Evolutionary conservation across 2,888 invertebrate species (phyloP).

Genomic region (Autographa gamma): DNA sequence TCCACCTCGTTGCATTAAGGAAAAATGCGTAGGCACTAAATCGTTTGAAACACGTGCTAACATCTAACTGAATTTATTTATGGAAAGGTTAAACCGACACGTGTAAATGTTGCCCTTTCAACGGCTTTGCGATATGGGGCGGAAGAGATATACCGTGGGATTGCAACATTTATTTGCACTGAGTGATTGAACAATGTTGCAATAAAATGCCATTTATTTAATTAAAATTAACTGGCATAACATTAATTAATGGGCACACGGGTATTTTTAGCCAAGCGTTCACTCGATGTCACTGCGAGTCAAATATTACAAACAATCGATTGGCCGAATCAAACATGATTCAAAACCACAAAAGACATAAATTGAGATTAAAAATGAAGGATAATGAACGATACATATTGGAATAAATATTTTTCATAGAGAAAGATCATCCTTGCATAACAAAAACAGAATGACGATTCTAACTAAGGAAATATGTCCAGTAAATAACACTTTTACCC

Average conservation of each 20-base stretch:
- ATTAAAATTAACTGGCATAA: neutral
- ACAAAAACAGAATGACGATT: neutral
- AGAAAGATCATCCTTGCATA: neutral
- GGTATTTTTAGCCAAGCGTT: no score
- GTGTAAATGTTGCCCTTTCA: conserved; percentile 43
- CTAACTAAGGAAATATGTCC: neutral
- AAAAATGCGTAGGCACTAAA: conserved; percentile 18
- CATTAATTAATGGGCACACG: no score
- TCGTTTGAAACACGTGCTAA: conserved; percentile 23
- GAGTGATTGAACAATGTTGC: neutral
- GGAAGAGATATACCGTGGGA: conserved; percentile 36
- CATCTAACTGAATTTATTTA: conserved; percentile 41
- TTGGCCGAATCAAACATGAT: no score
- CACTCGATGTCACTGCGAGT: no score
- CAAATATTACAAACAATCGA: no score
- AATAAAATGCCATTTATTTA: neutral
- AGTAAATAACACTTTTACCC: neutral
- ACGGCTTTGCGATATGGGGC: conserved; percentile 28
- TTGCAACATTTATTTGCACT: conserved; percentile 18
- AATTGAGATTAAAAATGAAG: no score
- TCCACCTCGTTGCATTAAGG: neutral
- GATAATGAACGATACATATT: no score
- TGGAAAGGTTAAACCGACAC: conserved; percentile 26
- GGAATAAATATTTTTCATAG: neutral
- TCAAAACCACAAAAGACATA: no score